Evolutionary conservation across 2,888 invertebrate genomes (phyloP).

Genomic region (Drosophila austrosaltans): DNA sequence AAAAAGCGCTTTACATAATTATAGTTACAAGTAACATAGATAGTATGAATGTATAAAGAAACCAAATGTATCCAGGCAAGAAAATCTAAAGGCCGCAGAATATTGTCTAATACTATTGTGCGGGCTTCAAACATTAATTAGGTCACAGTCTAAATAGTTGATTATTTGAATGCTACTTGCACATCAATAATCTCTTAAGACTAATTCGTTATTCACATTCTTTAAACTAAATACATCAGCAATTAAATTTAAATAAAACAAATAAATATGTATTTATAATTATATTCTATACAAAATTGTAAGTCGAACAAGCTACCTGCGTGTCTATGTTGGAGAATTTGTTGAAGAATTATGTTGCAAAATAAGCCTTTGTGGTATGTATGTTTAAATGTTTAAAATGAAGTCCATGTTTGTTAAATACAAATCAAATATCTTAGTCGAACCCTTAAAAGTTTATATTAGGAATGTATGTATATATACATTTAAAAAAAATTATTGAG

Average conservation of each 20-base stretch:
- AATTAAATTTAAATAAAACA: constrained; percentile 27
- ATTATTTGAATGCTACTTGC: constrained; percentile 39
- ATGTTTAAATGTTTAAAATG: constrained; percentile 16
- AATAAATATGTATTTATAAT: constrained; percentile 38
- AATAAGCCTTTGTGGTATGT: constrained; percentile 56
- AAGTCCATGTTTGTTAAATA: constrained; percentile 36
- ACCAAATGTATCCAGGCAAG: constrained; percentile 64
- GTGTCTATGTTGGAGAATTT: constrained; percentile 38
- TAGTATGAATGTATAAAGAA: constrained; percentile 36
- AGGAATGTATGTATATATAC: constrained; percentile 42
- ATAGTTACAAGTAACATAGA: constrained; percentile 64
- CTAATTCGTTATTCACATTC: constrained; percentile 36
- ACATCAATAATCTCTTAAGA: constrained; percentile 30
- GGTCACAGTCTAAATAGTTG: constrained; percentile 60
- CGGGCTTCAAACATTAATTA: constrained; percentile 52
- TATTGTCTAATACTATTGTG: constrained; percentile 65
- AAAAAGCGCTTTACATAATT: constrained; percentile 83
- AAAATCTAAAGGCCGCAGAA: constrained; percentile 43
- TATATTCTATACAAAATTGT: constrained; percentile 31
- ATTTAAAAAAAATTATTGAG: constrained; percentile 15
- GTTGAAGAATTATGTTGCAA: constrained; percentile 68
- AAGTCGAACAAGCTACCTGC: constrained; percentile 17
- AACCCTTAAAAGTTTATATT: constrained; percentile 15
- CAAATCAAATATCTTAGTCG: constrained; percentile 29
- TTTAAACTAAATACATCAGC: constrained; percentile 40